These are phyloP conservation scores for Lates japonicus DNA, from an alignment of 2,797 vertebrate species.

Conservation along the genomic window DNA sequence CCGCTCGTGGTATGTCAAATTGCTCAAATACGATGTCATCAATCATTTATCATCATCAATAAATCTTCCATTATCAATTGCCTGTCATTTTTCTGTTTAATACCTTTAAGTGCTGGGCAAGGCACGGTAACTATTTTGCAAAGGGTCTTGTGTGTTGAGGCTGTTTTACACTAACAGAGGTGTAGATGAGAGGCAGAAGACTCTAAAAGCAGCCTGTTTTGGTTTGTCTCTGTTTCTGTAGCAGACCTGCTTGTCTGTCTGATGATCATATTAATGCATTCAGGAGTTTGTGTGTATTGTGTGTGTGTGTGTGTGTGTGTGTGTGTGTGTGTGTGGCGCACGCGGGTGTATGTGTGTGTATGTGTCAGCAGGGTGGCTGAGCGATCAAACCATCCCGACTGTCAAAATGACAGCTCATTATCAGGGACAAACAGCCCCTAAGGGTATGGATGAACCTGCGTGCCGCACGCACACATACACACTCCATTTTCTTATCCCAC, in stretches of 20 bases:
- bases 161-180: slow-evolving; percentile 8
- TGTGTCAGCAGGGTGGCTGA: slow-evolving; percentile 38
- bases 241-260: neutral
- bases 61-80: too few species aligned
- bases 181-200: neutral
- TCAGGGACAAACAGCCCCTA: slow-evolving; percentile 44
- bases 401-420: slow-evolving; percentile 63
- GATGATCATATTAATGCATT: neutral
- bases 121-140: too few species aligned
- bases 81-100: neutral
- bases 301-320: slow-evolving; percentile 21
- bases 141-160: too few species aligned
- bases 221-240: slow-evolving; percentile 13
- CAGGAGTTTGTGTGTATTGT: neutral
- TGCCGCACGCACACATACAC: slow-evolving; percentile 10
- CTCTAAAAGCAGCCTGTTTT: neutral
- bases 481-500: slow-evolving; percentile 1
- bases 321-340: slow-evolving; percentile 4
- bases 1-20: too few species aligned
- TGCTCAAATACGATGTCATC: too few species aligned
- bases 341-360: slow-evolving; percentile 18
- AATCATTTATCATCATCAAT: too few species aligned
- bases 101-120: too few species aligned
- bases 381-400: slow-evolving; percentile 43
- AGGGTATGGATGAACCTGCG: slow-evolving; percentile 6